Conservation (phyloP, 2,888 invertebrate genomes). For the Megaustenia siamemsis region DNA sequence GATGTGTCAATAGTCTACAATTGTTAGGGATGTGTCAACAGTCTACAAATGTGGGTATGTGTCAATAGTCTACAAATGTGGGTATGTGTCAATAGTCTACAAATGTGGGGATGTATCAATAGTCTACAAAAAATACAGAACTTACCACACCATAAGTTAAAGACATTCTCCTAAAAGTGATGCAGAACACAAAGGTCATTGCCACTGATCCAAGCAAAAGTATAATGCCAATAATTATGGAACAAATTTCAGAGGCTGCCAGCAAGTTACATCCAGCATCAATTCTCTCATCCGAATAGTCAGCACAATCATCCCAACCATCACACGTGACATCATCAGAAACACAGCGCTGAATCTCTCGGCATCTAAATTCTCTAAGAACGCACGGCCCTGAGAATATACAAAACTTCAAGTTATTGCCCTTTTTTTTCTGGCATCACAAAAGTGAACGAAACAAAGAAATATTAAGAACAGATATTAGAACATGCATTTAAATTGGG, state of each 20-base stretch:
- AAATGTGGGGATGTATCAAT: too few relatives aligned
- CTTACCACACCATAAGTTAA: constrained; percentile 31
- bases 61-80: too few relatives aligned
- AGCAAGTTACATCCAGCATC: constrained; percentile 48
- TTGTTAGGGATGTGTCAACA: too few relatives aligned
- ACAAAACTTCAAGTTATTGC: too few relatives aligned
- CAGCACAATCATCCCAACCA: constrained; percentile 52
- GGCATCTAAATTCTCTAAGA: constrained; percentile 40
- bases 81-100: too few relatives aligned
- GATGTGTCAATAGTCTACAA: too few relatives aligned
- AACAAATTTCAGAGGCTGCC: constrained; percentile 43
- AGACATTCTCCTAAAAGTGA: constrained; percentile 21
- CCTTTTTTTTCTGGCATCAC: too few relatives aligned
- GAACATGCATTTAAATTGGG: too few relatives aligned
- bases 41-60: too few relatives aligned
- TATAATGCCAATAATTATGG: constrained; percentile 42
- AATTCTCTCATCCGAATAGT: constrained; percentile 44
- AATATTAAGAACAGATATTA: too few relatives aligned
- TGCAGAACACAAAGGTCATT: not conserved
- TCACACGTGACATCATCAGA: constrained; percentile 49
- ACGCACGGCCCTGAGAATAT: constrained; percentile 33
- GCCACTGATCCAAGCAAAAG: constrained; percentile 18
- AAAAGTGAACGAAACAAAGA: too few relatives aligned
- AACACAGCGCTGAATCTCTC: constrained; percentile 41
- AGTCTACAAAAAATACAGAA: too few relatives aligned